A percentile compares a stretch with the other conserved stretches of the same genome.
Conservation (phyloP, 2,113 vertebrate species). For the Cnemophilus loriae region DNA sequence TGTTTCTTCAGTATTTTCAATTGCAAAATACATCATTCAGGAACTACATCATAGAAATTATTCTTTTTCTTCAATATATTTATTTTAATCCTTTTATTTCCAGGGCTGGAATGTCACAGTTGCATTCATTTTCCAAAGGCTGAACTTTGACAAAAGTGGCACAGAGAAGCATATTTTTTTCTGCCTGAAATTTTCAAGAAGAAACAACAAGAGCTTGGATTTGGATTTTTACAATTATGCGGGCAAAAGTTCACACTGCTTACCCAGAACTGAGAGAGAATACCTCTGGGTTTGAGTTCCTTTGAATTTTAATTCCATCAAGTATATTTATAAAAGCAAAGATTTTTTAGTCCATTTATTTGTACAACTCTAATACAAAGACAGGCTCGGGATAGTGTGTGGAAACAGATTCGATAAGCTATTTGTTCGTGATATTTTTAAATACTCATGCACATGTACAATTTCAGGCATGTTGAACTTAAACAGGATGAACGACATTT, state of each 20-base stretch:
- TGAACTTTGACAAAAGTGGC: background rate
- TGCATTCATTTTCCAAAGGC: background rate
- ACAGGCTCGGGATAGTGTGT: background rate
- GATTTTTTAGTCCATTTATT: background rate
- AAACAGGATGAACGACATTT: background rate
- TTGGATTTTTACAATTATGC: background rate
- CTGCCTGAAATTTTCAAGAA: background rate
- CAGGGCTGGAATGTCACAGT: background rate
- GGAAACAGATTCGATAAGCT: background rate
- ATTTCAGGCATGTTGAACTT: background rate
- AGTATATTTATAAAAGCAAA: background rate
- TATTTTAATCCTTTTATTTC: constrained; percentile 40
- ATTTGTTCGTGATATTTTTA: background rate
- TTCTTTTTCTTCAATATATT: background rate
- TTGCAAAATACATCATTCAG: background rate
- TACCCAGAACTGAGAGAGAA: background rate
- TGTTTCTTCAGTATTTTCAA: background rate
- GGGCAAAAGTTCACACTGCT: background rate
- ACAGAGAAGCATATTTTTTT: background rate
- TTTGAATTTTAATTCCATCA: background rate
- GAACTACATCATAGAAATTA: background rate
- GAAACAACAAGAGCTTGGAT: background rate
- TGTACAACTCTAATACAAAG: background rate
- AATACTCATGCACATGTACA: background rate
- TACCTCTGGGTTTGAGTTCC: background rate